phyloP scores from a whole-genome alignment of 2,888 invertebrate species.

The Rhagonycha lutea region DNA sequence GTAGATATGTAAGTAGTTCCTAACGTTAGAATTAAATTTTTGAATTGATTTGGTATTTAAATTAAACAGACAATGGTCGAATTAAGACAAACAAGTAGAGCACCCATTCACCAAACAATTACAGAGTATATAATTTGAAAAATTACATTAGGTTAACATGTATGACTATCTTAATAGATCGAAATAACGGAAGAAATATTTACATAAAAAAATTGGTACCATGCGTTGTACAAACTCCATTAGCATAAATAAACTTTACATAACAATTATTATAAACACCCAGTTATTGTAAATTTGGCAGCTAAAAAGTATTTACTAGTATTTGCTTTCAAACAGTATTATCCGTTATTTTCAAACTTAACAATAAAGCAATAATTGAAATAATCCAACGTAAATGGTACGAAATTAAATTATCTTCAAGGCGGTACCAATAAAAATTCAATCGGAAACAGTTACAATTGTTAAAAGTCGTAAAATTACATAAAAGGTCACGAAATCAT shows the following conservation, averaged over 20 bases:
- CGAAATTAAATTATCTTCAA: neutral
- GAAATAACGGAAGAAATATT: neutral
- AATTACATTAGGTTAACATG: neutral
- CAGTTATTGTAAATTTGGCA: neutral
- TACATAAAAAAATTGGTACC: neutral
- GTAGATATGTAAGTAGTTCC: neutral
- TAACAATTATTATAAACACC: neutral
- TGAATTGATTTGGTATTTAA: neutral
- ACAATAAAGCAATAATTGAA: neutral
- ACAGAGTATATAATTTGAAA: neutral
- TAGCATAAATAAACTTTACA: neutral
- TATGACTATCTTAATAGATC: conserved; percentile 1
- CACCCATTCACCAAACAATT: conserved; percentile 9
- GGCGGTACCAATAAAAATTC: neutral
- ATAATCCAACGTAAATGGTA: neutral
- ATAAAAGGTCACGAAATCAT: neutral
- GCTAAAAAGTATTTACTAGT: neutral
- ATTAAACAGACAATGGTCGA: neutral
- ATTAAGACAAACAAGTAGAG: conserved; percentile 10
- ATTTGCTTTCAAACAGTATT: neutral
- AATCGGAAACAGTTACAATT: neutral
- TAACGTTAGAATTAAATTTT: neutral
- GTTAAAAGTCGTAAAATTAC: neutral
- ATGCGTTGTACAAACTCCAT: neutral
- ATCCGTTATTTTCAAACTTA: neutral